Percentiles rank a stretch among this genome's conserved stretches.
phyloP scores from a whole-genome alignment of 2,797 vertebrate genomes.

The Crenuchus spilurus region DNA sequence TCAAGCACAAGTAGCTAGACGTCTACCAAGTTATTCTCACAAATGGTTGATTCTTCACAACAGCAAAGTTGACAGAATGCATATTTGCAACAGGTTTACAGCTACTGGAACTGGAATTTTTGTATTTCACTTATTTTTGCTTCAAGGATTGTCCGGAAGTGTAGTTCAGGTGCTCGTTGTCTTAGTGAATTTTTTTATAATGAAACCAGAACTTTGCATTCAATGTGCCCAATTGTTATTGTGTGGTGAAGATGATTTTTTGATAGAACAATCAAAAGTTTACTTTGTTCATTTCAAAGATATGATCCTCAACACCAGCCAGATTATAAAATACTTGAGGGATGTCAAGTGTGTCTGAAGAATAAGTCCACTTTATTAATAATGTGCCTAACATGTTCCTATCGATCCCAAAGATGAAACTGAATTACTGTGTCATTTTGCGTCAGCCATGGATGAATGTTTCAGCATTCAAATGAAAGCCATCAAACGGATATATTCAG shows the following conservation, averaged over 20 bases:
- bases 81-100: slow-evolving; percentile 36
- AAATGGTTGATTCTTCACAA: slow-evolving; percentile 29
- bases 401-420: slow-evolving; percentile 49
- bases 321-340: not conserved
- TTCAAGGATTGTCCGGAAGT: slow-evolving; percentile 1
- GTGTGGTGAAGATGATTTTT: not conserved
- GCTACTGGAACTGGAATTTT: slow-evolving; percentile 28
- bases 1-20: slow-evolving; percentile 45
- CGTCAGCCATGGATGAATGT: not conserved
- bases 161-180: slow-evolving; percentile 32
- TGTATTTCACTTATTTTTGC: slow-evolving; percentile 16
- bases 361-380: not conserved
- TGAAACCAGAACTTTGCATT: slow-evolving; percentile 16
- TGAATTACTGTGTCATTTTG: too few species aligned
- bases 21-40: slow-evolving; percentile 36
- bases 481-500: too few species aligned
- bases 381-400: slow-evolving; percentile 51
- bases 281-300: not conserved
- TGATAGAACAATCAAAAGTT: not conserved
- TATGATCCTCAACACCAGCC: not conserved
- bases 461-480: slow-evolving; percentile 13
- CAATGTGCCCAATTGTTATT: slow-evolving; percentile 15
- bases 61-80: slow-evolving; percentile 8
- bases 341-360: not conserved
- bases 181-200: slow-evolving; percentile 16